Base-by-base conservation (phyloP, 2,113 vertebrate species). In the Lepus timidus region DNA sequence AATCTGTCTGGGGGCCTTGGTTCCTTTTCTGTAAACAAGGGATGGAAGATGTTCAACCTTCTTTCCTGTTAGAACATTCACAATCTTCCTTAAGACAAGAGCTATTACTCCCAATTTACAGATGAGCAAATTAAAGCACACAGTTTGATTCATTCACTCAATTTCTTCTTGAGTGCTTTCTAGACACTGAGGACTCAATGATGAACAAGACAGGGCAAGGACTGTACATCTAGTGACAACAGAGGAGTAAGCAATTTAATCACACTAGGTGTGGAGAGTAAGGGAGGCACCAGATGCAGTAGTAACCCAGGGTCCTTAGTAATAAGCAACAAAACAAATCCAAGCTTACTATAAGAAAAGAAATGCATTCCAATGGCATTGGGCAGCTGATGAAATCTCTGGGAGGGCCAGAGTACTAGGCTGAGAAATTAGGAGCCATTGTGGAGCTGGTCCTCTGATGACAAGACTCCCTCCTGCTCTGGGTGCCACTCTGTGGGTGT, bases 81-180 rank as follows among this genome's bases (percentile, higher is more conserved):
- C 3, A 68, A 23, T 91, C 23, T 87, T 73, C 68, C 64, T 88
- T 88, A 85, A 91, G 13, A 58, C 23, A 79, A 52, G 49, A 85
- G 80, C 9, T 51, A 12, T 76, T 80, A 83, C 49, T 86, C 68
- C 58, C 19, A 65, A 61, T 68, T 80, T 85, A 62, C 14, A 95
- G 61, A 84, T 71, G 20, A 89, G 74, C 44, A 85, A 89, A 91
- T 86, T 79, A 93, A 55, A 92, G 55, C 44, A 67, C 68, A 68
- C 39, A 85, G 11, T 39, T 95, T 81, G 31, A 76, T 82, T 87
- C 33, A 75, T 27, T 82, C 67, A 87, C 6, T 55, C 67, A 91
- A 49, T 85, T 61, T 74, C 62, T 49, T 68, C 33, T 31, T 61
- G 19, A 14, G 33, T 78, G 31, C 27, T 75, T 92, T 39, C 10